Evolutionary conservation across 2,888 invertebrate species (phyloP), one percentile per base, ranked within the genome.

Genomic region (Drosophila trichaetosa): DNA sequence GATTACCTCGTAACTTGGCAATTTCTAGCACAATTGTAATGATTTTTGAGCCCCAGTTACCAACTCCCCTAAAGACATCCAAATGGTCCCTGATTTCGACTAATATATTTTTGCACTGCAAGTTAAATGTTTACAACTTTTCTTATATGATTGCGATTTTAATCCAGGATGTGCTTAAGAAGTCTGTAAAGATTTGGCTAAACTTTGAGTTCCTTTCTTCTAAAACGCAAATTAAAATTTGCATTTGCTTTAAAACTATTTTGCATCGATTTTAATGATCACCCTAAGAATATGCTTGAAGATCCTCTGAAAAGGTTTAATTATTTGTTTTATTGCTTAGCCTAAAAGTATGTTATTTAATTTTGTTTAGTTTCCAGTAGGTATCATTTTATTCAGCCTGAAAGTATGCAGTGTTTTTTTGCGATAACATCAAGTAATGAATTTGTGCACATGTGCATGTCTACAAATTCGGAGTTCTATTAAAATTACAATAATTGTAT

Each of bases 251-350:
- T 42, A 10, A n/a, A 2, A 5, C 2, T n/a, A 42, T 21, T 42
- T 46, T 7, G 42, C 4, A 21, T 46, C 1, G 16, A 24, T 24
- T 8, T 24, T 24, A 46, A 46, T 24, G 8, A 16, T 24, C 16
- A 27, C 16, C 46, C 46, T 24, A 46, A 46, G 8, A 46, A 24
- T 46, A 46, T 46, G 46, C 46, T 46, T 16, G 4, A 46, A 46
- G 4, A 16, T 24, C 2, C 4, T 46, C 0, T 1, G 2, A 16
- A 24, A 16, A 1, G 16, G 1, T 27, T 8, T 16, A 0, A 16
- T 24, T 46, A 16, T 4, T 8, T 7, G 7, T 24, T 8, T 24
- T 16, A 46, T 21, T 4, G 16, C 1, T 2, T 0, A 1, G 24
- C 46, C 24, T 8, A 4, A 46, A 8, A 46, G 24, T 24, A 46